These are phyloP conservation scores for Nymphalis urticae DNA, from an alignment of 2,888 invertebrate genomes.

Conservation along the genomic window DNA sequence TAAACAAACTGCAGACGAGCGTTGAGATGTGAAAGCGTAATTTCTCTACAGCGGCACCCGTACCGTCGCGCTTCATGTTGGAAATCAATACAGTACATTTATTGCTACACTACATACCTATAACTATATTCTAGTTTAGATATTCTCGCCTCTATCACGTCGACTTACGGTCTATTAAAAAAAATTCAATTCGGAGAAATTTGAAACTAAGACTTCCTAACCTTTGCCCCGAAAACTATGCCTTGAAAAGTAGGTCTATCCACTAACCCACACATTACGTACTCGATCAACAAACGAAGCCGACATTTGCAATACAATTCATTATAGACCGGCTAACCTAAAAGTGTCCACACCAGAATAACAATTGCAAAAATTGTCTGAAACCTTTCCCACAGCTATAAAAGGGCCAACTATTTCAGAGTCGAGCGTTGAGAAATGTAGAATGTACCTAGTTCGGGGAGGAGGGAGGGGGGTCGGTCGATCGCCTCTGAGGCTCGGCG, in stretches of 20 bases:
- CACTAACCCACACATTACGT: background rate
- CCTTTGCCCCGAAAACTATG: conserved; percentile 13
- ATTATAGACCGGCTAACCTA: conserved; percentile 7
- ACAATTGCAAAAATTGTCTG: conserved; percentile 34
- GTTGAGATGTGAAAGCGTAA: conserved; percentile 27
- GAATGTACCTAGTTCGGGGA: conserved; percentile 54
- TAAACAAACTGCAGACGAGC: conserved; percentile 21
- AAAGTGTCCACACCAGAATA: conserved; percentile 9
- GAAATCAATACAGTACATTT: conserved; percentile 34
- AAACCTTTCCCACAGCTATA: conserved; percentile 40
- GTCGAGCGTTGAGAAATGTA: conserved; percentile 56
- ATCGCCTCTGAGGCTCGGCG: conserved; percentile 61
- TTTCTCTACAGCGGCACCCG: conserved; percentile 30
- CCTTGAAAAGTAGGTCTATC: conserved; percentile 15
- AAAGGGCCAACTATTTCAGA: conserved; percentile 60
- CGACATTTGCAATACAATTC: background rate
- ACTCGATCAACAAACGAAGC: conserved; percentile 13
- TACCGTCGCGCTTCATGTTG: conserved; percentile 25
- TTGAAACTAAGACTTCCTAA: conserved; percentile 9
- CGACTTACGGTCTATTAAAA: background rate
- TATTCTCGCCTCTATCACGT: conserved; percentile 17
- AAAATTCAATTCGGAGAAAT: conserved; percentile 10
- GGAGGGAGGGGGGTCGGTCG: conserved; percentile 66
- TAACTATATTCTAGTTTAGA: conserved; percentile 1
- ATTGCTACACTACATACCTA: conserved; percentile 19